Percentiles rank a stretch among this genome's conserved stretches.
phyloP scores from a whole-genome alignment of 2,113 vertebrate species.

The Solenodon paradoxus region DNA sequence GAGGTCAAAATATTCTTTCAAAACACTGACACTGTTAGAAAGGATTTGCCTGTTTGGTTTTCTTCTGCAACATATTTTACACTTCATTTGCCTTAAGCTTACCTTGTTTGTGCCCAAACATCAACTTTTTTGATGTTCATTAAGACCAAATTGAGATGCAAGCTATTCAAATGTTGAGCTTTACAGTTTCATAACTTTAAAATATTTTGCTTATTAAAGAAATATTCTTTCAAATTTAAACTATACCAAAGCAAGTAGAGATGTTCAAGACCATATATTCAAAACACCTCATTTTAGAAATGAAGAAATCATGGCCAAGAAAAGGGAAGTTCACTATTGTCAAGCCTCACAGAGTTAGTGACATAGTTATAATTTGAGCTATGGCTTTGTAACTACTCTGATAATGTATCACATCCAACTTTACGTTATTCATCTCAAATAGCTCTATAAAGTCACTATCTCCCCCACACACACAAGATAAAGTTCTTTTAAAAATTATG shows the following conservation, averaged over 20 bases:
- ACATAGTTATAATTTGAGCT: neutral
- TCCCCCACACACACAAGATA: neutral
- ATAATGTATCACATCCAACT: neutral
- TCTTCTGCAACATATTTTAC: neutral
- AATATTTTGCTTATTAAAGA: neutral
- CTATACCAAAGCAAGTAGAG: neutral
- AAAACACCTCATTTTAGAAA: neutral
- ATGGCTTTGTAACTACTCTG: neutral
- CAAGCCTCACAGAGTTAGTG: neutral
- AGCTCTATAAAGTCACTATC: neutral
- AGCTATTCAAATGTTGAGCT: neutral
- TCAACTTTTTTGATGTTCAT: neutral
- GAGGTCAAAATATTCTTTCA: neutral
- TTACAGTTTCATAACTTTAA: neutral
- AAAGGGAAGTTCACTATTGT: neutral
- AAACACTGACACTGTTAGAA: neutral
- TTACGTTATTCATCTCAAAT: neutral
- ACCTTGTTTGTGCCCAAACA: neutral
- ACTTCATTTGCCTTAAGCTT: neutral
- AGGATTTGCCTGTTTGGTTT: neutral
- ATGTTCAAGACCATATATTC: neutral
- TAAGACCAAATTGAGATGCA: neutral
- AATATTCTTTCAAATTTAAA: conserved; percentile 12
- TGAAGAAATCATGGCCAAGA: neutral
- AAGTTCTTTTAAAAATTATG: neutral